phyloP scores from a whole-genome alignment of 53 echinoderm and acorn worm genomes.

The Holothuria scabra region DNA sequence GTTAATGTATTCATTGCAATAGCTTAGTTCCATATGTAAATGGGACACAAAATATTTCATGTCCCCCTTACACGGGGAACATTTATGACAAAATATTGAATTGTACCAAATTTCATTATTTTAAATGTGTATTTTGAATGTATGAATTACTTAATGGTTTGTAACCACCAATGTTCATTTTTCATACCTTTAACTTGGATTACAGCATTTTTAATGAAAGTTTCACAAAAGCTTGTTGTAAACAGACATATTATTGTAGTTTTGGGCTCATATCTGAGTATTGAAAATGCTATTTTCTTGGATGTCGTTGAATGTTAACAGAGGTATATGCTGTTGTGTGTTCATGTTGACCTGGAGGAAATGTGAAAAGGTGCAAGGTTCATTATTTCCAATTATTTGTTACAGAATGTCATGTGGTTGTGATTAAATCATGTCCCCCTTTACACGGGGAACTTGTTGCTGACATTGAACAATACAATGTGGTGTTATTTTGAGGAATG shows the following conservation, averaged over 20 bases:
- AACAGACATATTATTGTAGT: background rate
- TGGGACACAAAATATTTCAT: too few species aligned
- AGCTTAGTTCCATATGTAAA: too few species aligned
- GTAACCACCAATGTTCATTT: background rate
- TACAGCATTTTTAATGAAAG: background rate
- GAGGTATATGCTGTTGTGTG: background rate
- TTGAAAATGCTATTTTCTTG: background rate
- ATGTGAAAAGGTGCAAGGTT: background rate
- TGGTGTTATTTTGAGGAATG: conserved; percentile 1
- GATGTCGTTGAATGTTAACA: background rate
- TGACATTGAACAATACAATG: background rate
- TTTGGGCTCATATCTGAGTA: background rate
- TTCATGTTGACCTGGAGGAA: background rate
- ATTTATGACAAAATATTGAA: background rate
- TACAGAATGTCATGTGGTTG: background rate
- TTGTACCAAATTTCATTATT: conserved; percentile 2
- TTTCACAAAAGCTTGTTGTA: background rate
- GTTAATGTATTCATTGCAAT: too few species aligned
- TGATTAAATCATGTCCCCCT: conserved; percentile 23
- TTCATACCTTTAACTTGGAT: background rate
- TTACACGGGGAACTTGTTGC: conserved; percentile 22
- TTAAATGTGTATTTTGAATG: background rate
- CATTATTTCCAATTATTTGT: background rate
- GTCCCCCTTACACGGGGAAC: conserved; percentile 33
- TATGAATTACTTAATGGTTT: background rate